Base-by-base conservation (phyloP, 1,140 invertebrate genomes). In the Eufriesea mexicana region DNA sequence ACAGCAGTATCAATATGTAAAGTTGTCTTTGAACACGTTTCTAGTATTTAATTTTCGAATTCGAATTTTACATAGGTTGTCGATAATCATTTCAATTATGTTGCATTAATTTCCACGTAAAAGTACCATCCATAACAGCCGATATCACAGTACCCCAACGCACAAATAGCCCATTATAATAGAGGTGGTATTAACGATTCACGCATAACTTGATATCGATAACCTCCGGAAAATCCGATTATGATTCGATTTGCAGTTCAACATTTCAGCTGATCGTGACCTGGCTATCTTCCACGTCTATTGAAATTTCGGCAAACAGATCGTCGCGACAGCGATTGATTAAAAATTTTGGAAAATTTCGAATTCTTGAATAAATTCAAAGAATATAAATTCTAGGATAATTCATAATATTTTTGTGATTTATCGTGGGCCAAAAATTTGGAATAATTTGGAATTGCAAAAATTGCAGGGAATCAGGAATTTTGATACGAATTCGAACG, bases 181-280 rank as follows among this genome's bases (percentile, higher is more conserved):
- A 28, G 51, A 62, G 20, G 28, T 49, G 23, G 10, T 55, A 70
- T 73, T 75, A 64, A 64, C 73, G 45, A 75, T 71, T 79, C 64
- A 42, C 49, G 64, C 49, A 45, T 59, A 67, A 59, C 70, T 57
- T 75, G 86, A n/a, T 73, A 79, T 74, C 57, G 84, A 79, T 87
- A 86, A 86, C 74, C 71, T 71, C 49, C 57, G 70, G 68, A 77
- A 86, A 86, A 87, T 87, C 71, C 84, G 79, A 86, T 87, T 87
- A 83, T 35, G 45, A 20, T 18, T 72, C 78, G 57, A 79, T 72
- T 62, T 45, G 42, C 51, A 42, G 57, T 62, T 20, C 25, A 14
- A 62, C 45, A n/a, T 73, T 61, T 72, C 57, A 51, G 2, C 51
- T 59, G 76, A 45, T 76, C 42, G n/a, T 20, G 55, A 25, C 18